phyloP scores from a whole-genome alignment of 2,113 vertebrate species.

The Hippoglossus stenolepis region DNA sequence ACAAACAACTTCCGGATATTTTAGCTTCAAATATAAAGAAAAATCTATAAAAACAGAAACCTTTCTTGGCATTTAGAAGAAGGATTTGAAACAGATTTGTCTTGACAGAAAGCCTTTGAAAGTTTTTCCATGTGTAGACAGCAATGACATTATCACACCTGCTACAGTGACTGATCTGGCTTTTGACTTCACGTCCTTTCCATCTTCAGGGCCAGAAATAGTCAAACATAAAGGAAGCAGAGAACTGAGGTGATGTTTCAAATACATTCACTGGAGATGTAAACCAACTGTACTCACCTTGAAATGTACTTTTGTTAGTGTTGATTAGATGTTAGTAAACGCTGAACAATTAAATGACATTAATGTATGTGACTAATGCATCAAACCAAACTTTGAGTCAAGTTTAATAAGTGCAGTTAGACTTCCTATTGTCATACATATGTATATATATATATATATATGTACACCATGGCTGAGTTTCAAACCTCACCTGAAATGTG shows the following conservation, averaged over 20 bases:
- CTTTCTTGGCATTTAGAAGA: neutral
- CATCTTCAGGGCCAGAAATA: neutral
- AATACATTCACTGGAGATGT: constrained; percentile 33
- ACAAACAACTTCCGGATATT: neutral
- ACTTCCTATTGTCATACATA: too few relatives aligned
- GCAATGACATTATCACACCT: neutral
- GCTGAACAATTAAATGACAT: neutral
- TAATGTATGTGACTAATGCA: neutral
- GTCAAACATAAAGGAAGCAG: neutral
- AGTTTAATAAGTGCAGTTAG: neutral
- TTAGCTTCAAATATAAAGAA: neutral
- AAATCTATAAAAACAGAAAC: neutral
- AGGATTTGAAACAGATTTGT: neutral
- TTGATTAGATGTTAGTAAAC: constrained; percentile 1
- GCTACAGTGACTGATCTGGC: neutral
- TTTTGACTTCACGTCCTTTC: neutral
- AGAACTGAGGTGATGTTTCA: neutral
- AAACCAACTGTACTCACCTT: neutral
- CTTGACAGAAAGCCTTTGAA: neutral
- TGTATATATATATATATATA: too few relatives aligned
- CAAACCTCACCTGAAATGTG: neutral
- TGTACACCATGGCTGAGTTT: neutral
- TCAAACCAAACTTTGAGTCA: neutral
- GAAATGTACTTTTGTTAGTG: constrained; percentile 1
- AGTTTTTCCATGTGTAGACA: neutral